Percentiles rank a stretch among this genome's conserved stretches.
Evolutionary conservation across 2,797 vertebrate genomes (phyloP).

Genomic region (Buphagus erythrorhynchus): DNA sequence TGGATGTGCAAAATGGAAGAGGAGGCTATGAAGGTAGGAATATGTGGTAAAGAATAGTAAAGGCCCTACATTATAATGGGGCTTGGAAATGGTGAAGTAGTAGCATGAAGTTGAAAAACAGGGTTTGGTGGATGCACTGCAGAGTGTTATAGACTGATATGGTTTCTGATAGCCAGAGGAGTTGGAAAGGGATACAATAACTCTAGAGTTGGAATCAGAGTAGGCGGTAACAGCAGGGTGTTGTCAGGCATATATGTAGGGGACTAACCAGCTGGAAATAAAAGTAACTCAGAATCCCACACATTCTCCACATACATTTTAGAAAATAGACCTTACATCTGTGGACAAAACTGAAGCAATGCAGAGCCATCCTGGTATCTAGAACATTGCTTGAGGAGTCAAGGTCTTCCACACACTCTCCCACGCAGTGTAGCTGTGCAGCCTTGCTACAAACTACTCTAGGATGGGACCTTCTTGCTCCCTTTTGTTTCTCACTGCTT

Average conservation of each 20-base stretch:
- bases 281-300: background rate
- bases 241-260: background rate
- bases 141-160: background rate
- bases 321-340: background rate
- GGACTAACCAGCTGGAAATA: background rate
- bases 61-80: background rate
- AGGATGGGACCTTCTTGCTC: background rate
- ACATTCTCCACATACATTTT: background rate
- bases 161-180: background rate
- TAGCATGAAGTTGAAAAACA: background rate
- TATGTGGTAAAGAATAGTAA: background rate
- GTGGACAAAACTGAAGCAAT: background rate
- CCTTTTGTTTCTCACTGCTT: background rate
- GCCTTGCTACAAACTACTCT: background rate
- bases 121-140: background rate
- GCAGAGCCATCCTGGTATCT: background rate
- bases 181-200: background rate
- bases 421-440: background rate
- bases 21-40: background rate
- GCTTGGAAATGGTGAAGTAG: background rate
- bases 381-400: rapidly evolving
- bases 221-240: rapidly evolving
- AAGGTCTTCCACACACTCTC: rapidly evolving
- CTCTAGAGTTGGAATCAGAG: background rate
- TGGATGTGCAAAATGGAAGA: background rate